phyloP scores from a whole-genome alignment of 2,888 invertebrate species.

The Brenthis daphne region DNA sequence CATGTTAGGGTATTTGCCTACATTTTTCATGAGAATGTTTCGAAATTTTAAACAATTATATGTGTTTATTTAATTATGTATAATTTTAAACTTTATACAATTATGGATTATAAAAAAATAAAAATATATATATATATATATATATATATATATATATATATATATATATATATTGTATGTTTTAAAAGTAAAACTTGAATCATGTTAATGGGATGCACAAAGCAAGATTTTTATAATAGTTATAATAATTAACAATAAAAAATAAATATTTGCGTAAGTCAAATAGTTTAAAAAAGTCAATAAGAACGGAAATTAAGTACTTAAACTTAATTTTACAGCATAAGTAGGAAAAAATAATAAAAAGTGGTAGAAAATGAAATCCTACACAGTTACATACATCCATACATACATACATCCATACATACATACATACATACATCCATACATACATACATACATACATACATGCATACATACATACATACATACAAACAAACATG shows the following conservation, averaged over 20 bases:
- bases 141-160: too few species aligned
- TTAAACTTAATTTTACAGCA: not conserved
- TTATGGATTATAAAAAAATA: not conserved
- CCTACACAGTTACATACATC: not conserved
- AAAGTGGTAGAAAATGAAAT: constrained; percentile 6
- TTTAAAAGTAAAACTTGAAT: too few species aligned
- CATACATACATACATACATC: not conserved
- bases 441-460: too few species aligned
- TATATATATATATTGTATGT: too few species aligned
- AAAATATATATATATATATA: too few species aligned
- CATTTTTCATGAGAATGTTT: constrained; percentile 6
- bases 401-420: constrained; percentile 4
- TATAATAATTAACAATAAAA: too few species aligned
- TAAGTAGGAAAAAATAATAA: constrained; percentile 1
- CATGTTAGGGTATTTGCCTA: too few species aligned
- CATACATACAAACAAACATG: constrained; percentile 10
- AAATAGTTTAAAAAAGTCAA: too few species aligned
- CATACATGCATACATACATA: not conserved
- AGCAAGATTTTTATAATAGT: too few species aligned
- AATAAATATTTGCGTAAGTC: too few species aligned
- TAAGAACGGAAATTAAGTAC: too few species aligned
- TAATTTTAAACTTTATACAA: not conserved
- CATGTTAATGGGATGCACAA: too few species aligned
- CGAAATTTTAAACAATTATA: not conserved
- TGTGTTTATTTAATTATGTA: not conserved